Percentiles rank a stretch among this genome's conserved stretches.
These are phyloP conservation scores for Acromyrmex heyeri DNA, from an alignment of 1,140 invertebrate species.

Conservation along the genomic window DNA sequence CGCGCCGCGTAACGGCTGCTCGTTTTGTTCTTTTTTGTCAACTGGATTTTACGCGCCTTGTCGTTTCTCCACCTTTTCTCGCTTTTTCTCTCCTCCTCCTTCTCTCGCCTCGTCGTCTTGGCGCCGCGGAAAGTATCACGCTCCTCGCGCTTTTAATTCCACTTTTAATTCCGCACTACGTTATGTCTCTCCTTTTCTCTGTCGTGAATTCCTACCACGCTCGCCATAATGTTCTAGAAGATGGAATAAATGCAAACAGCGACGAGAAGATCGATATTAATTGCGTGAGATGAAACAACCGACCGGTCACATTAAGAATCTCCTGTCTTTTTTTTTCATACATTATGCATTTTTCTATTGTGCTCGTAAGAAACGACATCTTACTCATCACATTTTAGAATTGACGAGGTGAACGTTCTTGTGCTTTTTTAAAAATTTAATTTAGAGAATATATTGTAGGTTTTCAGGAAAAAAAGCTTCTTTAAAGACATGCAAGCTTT, in stretches of 20 bases:
- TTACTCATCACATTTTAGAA: background rate
- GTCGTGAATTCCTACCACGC: background rate
- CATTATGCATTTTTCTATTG: too few relatives aligned
- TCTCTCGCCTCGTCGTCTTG: background rate
- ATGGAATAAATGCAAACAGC: background rate
- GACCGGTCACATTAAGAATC: background rate
- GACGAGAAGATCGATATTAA: background rate
- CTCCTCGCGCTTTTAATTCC: background rate
- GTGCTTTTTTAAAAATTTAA: background rate
- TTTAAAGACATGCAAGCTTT: background rate
- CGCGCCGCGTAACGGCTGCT: conserved; percentile 9
- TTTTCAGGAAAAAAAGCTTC: too few relatives aligned
- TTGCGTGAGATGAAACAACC: background rate
- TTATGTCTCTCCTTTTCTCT: background rate
- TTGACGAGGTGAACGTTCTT: background rate
- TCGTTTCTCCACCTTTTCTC: background rate
- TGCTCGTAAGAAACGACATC: background rate
- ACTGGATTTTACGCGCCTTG: conserved; percentile 7
- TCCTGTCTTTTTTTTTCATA: background rate
- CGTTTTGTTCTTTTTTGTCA: conserved; percentile 34
- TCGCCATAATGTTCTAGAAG: background rate
- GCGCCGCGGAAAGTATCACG: conserved; percentile 47
- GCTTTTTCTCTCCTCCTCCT: background rate
- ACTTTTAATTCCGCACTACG: background rate
- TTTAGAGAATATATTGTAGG: background rate